Conservation (phyloP, 2,113 vertebrate species). For the Himantopus leucocephalus region DNA sequence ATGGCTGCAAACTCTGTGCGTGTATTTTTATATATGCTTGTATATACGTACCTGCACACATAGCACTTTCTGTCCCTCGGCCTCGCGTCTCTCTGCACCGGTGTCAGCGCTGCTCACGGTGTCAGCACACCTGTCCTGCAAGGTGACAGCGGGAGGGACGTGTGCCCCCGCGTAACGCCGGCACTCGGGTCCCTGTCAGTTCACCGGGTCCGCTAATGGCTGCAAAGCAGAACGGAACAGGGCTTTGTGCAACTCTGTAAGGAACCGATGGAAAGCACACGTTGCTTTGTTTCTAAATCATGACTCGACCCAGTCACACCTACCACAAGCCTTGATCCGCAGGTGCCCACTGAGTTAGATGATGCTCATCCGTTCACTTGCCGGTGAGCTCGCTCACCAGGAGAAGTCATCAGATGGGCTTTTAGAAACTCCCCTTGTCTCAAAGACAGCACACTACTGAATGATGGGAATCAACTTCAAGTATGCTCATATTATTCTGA, state of each 20-base stretch:
- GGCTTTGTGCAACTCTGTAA: not conserved
- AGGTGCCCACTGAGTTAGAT: not conserved
- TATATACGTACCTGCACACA: too few relatives aligned
- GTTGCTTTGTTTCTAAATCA: not conserved
- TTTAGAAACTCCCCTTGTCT: not conserved
- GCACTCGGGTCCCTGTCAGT: fast-evolving
- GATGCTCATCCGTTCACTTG: too few relatives aligned
- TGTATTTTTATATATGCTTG: not conserved
- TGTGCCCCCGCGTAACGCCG: fast-evolving
- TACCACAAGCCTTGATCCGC: not conserved
- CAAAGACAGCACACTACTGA: not conserved
- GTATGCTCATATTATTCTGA: not conserved
- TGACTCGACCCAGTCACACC: too few relatives aligned
- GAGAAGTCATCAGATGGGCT: not conserved
- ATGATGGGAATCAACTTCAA: not conserved
- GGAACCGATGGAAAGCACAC: not conserved
- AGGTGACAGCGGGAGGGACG: too few relatives aligned
- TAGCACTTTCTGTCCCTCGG: not conserved
- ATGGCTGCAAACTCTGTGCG: not conserved
- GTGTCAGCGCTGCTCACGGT: not conserved
- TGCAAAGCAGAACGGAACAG: not conserved
- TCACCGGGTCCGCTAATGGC: not conserved
- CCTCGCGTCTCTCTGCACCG: too few relatives aligned
- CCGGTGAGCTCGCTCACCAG: not conserved
- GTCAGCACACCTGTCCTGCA: not conserved